Conservation (phyloP, 2,888 invertebrate species). For the Merodon equestris region DNA sequence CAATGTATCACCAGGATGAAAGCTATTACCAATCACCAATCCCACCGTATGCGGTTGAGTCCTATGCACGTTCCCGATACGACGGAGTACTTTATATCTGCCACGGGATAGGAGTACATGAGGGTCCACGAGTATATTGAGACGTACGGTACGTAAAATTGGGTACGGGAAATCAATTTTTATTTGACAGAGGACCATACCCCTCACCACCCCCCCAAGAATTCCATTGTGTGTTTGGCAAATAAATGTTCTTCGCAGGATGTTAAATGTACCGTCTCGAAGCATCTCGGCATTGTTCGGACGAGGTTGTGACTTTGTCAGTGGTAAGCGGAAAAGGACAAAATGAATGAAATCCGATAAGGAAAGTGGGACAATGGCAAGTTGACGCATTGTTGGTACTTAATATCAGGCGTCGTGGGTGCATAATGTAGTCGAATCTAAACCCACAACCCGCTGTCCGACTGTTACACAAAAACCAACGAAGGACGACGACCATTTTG, state of each 20-base stretch:
- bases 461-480: neutral
- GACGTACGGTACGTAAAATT: no score
- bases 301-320: conserved; percentile 28
- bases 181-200: no score
- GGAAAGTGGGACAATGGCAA: conserved; percentile 56
- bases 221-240: neutral
- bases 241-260: no score
- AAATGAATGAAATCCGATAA: conserved; percentile 56
- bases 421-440: conserved; percentile 7
- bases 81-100: no score
- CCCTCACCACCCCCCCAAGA: no score
- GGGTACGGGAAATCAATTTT: no score
- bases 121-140: no score
- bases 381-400: conserved; percentile 33
- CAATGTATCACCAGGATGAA: conserved; percentile 14
- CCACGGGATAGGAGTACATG: no score
- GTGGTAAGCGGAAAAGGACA: conserved; percentile 45
- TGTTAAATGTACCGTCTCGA: no score
- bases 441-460: neutral
- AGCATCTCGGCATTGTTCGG: neutral
- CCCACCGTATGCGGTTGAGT: no score
- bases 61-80: no score
- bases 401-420: neutral
- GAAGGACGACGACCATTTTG: conserved; percentile 29
- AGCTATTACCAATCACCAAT: no score